Conservation (phyloP, 2,113 vertebrate species). For the Mustela nigripes region DNA sequence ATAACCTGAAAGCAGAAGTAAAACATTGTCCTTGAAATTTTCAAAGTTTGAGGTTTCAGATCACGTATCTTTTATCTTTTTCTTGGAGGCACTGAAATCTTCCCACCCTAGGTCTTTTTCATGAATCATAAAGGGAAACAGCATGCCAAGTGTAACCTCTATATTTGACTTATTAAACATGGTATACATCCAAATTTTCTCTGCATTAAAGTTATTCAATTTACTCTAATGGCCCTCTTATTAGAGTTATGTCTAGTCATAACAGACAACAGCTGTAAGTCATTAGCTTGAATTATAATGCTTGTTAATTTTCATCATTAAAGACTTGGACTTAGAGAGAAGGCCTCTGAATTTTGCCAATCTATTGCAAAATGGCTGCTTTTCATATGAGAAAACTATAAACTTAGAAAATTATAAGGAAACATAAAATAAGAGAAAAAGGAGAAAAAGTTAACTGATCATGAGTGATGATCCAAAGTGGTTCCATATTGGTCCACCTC, state of each 20-base stretch:
- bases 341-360: conserved; percentile 2
- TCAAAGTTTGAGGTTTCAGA: conserved; percentile 24
- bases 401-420: conserved; percentile 34
- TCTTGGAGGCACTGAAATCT: neutral
- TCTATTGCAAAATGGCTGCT: conserved; percentile 34
- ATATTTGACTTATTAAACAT: conserved; percentile 78
- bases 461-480: neutral
- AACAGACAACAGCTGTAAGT: conserved; percentile 75
- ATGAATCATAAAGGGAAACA: conserved; percentile 62
- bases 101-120: neutral
- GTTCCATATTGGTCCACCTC: neutral
- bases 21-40: conserved; percentile 16
- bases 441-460: neutral
- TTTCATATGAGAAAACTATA: conserved; percentile 32
- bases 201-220: conserved; percentile 80
- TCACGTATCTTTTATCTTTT: conserved; percentile 40
- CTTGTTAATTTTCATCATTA: conserved; percentile 61
- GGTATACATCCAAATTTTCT: conserved; percentile 74
- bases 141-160: conserved; percentile 67
- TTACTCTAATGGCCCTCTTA: conserved; percentile 81
- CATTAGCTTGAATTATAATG: conserved; percentile 68
- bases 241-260: conserved; percentile 78
- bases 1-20: conserved; percentile 37
- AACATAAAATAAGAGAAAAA: conserved; percentile 28
- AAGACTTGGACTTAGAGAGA: conserved; percentile 66